Conservation (phyloP, 2,113 vertebrate species). For the Pachypanchax playfairii region DNA sequence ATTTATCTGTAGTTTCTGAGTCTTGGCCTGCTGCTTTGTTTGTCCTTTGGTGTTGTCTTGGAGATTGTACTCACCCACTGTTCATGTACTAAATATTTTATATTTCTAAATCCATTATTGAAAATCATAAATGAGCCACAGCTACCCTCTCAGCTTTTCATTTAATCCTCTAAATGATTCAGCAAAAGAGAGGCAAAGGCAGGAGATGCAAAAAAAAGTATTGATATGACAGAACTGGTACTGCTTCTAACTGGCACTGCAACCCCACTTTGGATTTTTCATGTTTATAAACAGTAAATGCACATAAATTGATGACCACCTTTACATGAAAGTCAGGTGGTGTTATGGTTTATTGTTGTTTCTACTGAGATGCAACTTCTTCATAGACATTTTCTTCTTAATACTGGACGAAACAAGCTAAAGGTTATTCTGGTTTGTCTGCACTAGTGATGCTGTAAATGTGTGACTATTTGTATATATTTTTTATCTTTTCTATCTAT, state of each 20-base stretch:
- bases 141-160: constrained; percentile 61
- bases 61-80: constrained; percentile 43
- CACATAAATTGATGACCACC: constrained; percentile 19
- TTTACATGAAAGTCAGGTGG: constrained; percentile 42
- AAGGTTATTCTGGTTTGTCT: constrained; percentile 27
- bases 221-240: constrained; percentile 46
- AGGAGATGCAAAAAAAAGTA: constrained; percentile 62
- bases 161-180: constrained; percentile 72
- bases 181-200: constrained; percentile 40
- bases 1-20: constrained; percentile 17
- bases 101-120: constrained; percentile 77
- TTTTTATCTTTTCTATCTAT: constrained; percentile 30
- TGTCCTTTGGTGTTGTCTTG: constrained; percentile 54
- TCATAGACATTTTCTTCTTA: constrained; percentile 28
- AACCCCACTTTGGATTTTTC: constrained; percentile 2
- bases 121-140: constrained; percentile 70
- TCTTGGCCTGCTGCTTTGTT: constrained; percentile 57
- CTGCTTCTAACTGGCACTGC: constrained; percentile 24
- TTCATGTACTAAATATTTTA: constrained; percentile 75
- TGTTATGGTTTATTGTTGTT: constrained; percentile 23
- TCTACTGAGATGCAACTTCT: constrained; percentile 18
- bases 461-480: constrained; percentile 36
- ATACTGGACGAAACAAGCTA: constrained; percentile 32
- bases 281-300: too few species aligned
- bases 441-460: constrained; percentile 22